Base-by-base conservation (phyloP, 2,888 invertebrate genomes). In the Tubulanus polymorphus region DNA sequence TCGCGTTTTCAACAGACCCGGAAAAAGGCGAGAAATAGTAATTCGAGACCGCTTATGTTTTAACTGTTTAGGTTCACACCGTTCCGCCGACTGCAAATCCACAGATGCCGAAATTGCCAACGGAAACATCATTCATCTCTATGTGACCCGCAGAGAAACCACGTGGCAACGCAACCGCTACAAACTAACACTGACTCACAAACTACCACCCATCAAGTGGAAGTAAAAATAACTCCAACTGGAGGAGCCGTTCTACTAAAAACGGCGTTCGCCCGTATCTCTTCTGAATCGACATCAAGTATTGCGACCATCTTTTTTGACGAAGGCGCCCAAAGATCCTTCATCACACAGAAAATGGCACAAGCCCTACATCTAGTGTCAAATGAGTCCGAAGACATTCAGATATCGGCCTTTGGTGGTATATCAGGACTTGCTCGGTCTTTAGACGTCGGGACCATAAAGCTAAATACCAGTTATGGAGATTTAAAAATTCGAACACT, bases 271-370 rank as follows among this genome's bases (percentile, higher is more conserved):
- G 55, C 52, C 6, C 35, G 41, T 12, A 51, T 60, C 2, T 30
- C 25, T 18, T 27, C 52, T 8, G n/a, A 28, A 2, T 23, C 10
- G 2, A 18, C 2, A 20, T 46, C 37, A 3, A 27, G 26, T 27
- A 30, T 26, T 3, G 54, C 59, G 8, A 51, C 50, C 25, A 56
- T 61, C n/a, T 37, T 61, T 15, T 58, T 61, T 37, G 55, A 58
- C 32, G 55, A 60, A 51, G 55, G 57, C 2, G 55, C 55, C 23
- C 53, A 57, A 35, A 28, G 56, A 25, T 57, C 55, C 12, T 62
- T 62, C 37, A 55, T 57, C 25, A 48, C 59, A 1, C 35, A 54
- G 18, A n/a, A 55, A 46, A 29, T 62, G 18, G 62, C 57, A 12
- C 35, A 57, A 8, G 41, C 54, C 53, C 27, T 62, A 15, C 23